phyloP scores from a whole-genome alignment of 1,140 invertebrate genomes.

The Triops longicaudatus region DNA sequence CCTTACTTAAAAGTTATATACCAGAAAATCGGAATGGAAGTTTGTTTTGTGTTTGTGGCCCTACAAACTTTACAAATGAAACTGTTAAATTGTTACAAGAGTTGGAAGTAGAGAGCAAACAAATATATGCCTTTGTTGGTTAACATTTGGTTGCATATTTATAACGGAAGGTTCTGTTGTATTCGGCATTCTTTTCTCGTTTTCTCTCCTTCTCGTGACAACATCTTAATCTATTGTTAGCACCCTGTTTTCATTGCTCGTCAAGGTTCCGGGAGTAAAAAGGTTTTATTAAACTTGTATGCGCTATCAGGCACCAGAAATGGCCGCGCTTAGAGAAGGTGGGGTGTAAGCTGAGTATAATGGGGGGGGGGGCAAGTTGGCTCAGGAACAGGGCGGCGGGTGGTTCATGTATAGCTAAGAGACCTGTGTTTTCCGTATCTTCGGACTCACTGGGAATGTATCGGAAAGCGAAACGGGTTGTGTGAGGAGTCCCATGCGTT shows the following conservation, averaged over 20 bases:
- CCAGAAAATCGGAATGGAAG: neutral
- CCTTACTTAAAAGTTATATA: neutral
- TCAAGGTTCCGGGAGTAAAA: neutral
- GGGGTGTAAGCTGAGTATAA: no score
- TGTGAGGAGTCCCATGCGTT: no score
- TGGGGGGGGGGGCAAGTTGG: no score
- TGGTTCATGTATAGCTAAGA: no score
- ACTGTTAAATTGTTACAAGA: neutral
- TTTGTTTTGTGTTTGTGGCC: neutral
- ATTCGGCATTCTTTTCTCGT: neutral
- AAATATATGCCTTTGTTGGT: neutral
- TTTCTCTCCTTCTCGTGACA: neutral
- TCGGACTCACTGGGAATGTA: no score
- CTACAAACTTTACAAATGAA: neutral
- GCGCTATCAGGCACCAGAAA: neutral
- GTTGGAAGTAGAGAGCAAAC: neutral
- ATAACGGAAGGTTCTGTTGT: neutral
- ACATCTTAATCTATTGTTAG: neutral
- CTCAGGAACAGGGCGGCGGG: no score
- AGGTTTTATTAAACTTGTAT: neutral
- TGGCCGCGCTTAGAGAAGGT: neutral
- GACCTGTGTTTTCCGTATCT: no score
- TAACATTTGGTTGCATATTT: neutral
- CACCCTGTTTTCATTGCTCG: neutral
- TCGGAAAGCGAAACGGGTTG: no score